These are phyloP conservation scores for Aptenodytes forsteri DNA, from an alignment of 2,113 vertebrate species.

Conservation along the genomic window DNA sequence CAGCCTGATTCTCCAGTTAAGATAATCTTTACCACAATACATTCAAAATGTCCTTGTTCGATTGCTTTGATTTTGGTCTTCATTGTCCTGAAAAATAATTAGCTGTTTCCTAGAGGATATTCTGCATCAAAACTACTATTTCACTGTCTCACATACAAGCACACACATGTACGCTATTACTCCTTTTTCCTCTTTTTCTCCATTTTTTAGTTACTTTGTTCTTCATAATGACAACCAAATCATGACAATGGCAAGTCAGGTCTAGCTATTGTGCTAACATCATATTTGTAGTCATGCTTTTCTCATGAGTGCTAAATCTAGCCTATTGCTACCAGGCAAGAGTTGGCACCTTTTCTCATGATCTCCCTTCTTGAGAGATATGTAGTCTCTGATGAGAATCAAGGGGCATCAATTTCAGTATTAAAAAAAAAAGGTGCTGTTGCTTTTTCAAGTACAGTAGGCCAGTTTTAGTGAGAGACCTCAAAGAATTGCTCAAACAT, in stretches of 20 bases:
- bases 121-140: not conserved
- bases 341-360: not conserved
- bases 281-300: not conserved
- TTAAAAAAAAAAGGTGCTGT: not conserved
- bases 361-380: not conserved
- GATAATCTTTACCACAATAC: not conserved
- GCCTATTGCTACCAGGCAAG: not conserved
- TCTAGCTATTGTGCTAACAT: not conserved
- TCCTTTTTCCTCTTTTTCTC: not conserved
- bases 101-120: not conserved
- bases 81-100: not conserved
- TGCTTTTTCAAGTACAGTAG: not conserved
- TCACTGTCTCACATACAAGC: not conserved
- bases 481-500: not conserved
- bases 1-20: not conserved
- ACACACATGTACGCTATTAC: not conserved
- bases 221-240: not conserved
- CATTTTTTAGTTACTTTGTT: not conserved
- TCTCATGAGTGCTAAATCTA: not conserved
- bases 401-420: not conserved
- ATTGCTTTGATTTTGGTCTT: not conserved
- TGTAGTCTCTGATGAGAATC: not conserved
- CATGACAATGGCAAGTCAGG: not conserved
- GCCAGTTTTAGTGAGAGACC: not conserved
- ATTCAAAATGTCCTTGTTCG: not conserved